Conservation (phyloP, 2,113 vertebrate genomes). For the Hypocryptadius cinnamomeus region DNA sequence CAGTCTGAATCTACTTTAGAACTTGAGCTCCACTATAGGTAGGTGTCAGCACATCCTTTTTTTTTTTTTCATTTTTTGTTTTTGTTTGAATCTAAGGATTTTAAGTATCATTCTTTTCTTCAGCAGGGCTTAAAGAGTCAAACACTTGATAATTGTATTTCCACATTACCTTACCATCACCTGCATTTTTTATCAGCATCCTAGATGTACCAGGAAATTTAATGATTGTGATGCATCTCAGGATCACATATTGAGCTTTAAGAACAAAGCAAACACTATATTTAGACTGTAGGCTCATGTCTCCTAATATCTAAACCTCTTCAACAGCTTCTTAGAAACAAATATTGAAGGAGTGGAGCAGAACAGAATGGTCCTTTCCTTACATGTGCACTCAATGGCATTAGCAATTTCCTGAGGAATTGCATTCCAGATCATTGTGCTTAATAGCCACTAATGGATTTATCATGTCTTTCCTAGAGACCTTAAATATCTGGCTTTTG, state of each 20-base stretch:
- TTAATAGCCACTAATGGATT: neutral
- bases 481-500: neutral
- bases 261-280: neutral
- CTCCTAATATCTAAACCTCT: neutral
- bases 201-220: neutral
- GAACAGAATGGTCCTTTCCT: neutral
- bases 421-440: neutral
- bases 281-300: neutral
- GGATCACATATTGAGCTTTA: neutral
- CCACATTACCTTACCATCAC: neutral
- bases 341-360: neutral
- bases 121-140: neutral
- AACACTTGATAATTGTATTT: neutral
- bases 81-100: neutral
- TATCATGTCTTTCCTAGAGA: neutral
- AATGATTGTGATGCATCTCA: neutral
- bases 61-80: neutral
- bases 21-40: neutral
- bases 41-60: neutral
- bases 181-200: neutral
- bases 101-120: neutral
- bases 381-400: neutral
- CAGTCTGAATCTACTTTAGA: neutral
- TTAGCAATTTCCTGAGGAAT: neutral
- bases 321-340: neutral